These are phyloP conservation scores for Xyliphius kryptos DNA, from an alignment of 2,113 vertebrate species.

Conservation along the genomic window DNA sequence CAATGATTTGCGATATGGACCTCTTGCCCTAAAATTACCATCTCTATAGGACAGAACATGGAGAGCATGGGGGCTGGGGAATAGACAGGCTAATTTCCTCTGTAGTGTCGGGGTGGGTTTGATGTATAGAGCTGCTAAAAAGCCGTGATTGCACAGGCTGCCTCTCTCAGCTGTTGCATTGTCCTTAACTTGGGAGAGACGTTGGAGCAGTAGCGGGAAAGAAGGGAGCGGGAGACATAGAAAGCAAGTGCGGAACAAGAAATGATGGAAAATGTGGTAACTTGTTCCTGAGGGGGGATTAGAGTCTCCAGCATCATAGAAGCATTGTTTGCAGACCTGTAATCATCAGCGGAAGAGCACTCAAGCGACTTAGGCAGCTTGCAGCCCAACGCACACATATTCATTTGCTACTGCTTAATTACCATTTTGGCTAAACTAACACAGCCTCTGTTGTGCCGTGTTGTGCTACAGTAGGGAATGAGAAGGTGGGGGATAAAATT, in stretches of 20 bases:
- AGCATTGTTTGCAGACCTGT: conserved; percentile 26
- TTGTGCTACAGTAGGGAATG: conserved; percentile 37
- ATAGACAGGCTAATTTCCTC: conserved; percentile 49
- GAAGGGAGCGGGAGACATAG: conserved; percentile 3
- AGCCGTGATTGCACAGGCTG: conserved; percentile 47
- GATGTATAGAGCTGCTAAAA: conserved; percentile 36
- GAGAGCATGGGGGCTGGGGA: conserved; percentile 19
- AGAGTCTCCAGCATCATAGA: conserved; percentile 21
- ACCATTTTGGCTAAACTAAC: conserved; percentile 55
- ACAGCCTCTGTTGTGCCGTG: conserved; percentile 32
- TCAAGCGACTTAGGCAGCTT: conserved; percentile 32
- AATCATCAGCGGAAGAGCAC: conserved; percentile 41
- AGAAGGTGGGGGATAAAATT: conserved; percentile 36
- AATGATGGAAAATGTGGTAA: conserved; percentile 13
- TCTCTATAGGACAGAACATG: conserved; percentile 55
- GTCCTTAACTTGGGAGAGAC: conserved; percentile 35
- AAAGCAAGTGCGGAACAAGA: background rate
- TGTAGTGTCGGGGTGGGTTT: conserved; percentile 41
- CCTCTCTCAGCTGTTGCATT: conserved; percentile 48
- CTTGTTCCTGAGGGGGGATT: conserved; percentile 18
- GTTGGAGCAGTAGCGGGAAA: conserved; percentile 6
- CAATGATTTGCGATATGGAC: conserved; percentile 54
- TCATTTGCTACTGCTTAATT: conserved; percentile 58
- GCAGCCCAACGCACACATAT: conserved; percentile 43
- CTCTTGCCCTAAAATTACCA: conserved; percentile 65